Conservation (phyloP, 2,888 invertebrate species). For the Caenorhabditis sp. region DNA sequence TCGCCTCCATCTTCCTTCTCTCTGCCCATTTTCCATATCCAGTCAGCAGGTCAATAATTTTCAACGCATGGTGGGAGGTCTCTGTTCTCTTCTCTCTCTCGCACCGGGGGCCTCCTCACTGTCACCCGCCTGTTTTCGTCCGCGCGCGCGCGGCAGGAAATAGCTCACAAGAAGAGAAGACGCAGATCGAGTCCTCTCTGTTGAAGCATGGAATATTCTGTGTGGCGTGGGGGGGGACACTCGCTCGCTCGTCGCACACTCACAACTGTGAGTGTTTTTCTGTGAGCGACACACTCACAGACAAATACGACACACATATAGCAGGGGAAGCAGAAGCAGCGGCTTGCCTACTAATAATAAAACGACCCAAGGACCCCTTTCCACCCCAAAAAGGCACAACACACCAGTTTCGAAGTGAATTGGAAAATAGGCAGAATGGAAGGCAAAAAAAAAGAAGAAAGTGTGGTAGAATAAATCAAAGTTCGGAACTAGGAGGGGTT, state of each 20-base stretch:
- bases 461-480: slow-evolving; percentile 16
- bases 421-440: slow-evolving; percentile 9
- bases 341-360: slow-evolving; percentile 47
- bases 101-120: slow-evolving; percentile 2
- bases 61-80: slow-evolving; percentile 35
- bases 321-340: not conserved
- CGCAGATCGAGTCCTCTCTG: slow-evolving; percentile 33
- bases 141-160: slow-evolving; percentile 11
- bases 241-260: slow-evolving; percentile 11
- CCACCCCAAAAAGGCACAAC: slow-evolving; percentile 25
- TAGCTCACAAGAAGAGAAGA: not conserved
- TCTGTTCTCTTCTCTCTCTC: slow-evolving; percentile 10
- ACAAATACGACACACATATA: slow-evolving; percentile 8
- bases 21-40: slow-evolving; percentile 38
- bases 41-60: slow-evolving; percentile 63
- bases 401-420: slow-evolving; percentile 23
- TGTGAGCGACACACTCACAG: slow-evolving; percentile 42
- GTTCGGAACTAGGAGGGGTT: slow-evolving; percentile 27
- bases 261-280: slow-evolving; percentile 32
- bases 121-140: slow-evolving; percentile 47
- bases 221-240: slow-evolving; percentile 8
- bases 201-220: slow-evolving; percentile 63
- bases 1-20: not conserved
- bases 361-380: slow-evolving; percentile 17
- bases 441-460: not conserved